Evolutionary conservation across 2,113 vertebrate species (phyloP).

Genomic region (Rhinopomastus cyanomelas): DNA sequence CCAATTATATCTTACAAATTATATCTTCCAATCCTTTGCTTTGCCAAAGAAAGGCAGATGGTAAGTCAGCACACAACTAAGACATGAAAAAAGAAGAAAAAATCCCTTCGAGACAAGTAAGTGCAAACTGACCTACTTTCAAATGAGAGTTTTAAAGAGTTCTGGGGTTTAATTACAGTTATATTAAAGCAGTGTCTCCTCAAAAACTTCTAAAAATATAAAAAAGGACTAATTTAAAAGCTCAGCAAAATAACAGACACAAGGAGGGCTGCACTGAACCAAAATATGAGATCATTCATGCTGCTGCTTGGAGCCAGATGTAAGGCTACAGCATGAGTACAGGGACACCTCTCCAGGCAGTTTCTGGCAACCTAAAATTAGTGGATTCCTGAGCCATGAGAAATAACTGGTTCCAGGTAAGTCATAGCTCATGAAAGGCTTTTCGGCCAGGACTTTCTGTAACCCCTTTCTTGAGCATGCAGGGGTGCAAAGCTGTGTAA

Average conservation of each 20-base stretch:
- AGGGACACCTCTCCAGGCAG: accelerated
- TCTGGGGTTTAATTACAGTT: conserved; percentile 67
- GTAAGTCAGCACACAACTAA: conserved; percentile 71
- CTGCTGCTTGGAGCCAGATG: neutral
- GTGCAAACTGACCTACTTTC: conserved; percentile 65
- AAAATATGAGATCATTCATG: neutral
- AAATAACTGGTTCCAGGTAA: neutral
- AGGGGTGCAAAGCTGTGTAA: neutral
- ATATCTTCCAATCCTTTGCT: conserved; percentile 54
- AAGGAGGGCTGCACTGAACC: neutral
- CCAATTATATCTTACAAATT: conserved; percentile 58
- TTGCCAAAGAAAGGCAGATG: conserved; percentile 78
- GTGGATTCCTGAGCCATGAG: neutral
- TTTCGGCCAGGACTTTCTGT: neutral
- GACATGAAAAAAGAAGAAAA: neutral
- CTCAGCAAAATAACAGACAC: conserved; percentile 8
- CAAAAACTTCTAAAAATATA: conserved; percentile 72
- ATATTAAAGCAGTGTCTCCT: conserved; percentile 60
- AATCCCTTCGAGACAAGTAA: conserved; percentile 69
- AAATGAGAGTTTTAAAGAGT: conserved; percentile 62
- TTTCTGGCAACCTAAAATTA: neutral
- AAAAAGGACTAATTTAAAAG: conserved; percentile 66
- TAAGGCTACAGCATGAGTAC: neutral
- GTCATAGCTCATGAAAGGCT: neutral
- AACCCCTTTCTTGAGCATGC: neutral